Evolutionary conservation across 2,113 vertebrate genomes (phyloP).

Genomic region (Halichoerus grypus): DNA sequence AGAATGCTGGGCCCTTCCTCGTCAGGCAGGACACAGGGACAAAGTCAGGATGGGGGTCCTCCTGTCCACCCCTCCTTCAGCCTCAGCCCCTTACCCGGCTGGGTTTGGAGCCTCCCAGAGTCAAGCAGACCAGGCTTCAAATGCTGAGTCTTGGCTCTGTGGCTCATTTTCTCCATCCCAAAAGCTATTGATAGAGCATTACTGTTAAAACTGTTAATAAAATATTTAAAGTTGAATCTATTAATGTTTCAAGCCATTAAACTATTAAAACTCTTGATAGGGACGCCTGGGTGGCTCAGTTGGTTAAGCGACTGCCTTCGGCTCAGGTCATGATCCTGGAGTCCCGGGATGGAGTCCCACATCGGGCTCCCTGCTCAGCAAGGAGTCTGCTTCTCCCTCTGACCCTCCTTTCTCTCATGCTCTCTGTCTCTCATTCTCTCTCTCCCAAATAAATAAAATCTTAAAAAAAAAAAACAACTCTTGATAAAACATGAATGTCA

Average conservation of each 20-base stretch:
- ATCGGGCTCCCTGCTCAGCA: too few relatives aligned
- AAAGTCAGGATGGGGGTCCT: not conserved
- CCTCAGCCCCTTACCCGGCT: not conserved
- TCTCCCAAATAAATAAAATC: too few relatives aligned
- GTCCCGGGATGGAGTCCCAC: too few relatives aligned
- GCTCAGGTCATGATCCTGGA: too few relatives aligned
- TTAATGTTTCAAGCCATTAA: not conserved
- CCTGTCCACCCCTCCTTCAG: too few relatives aligned
- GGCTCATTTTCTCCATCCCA: not conserved
- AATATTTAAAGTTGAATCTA: conserved; percentile 33
- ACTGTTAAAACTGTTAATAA: not conserved
- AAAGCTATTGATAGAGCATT: not conserved
- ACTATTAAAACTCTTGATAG: not conserved
- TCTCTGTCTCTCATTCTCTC: too few relatives aligned
- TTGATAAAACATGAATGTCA: not conserved
- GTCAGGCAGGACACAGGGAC: not conserved
- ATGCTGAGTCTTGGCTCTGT: not conserved
- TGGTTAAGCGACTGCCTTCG: too few relatives aligned
- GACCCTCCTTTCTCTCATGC: too few relatives aligned
- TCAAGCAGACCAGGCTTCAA: not conserved
- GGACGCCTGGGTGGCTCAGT: too few relatives aligned
- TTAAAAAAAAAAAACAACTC: not conserved
- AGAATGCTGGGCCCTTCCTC: not conserved
- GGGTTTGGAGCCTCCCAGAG: not conserved
- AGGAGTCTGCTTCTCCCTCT: too few relatives aligned